A percentile compares a stretch with the other conserved stretches of the same genome.
Conservation (phyloP, 2,888 invertebrate species). For the Mythimna lalbum region DNA sequence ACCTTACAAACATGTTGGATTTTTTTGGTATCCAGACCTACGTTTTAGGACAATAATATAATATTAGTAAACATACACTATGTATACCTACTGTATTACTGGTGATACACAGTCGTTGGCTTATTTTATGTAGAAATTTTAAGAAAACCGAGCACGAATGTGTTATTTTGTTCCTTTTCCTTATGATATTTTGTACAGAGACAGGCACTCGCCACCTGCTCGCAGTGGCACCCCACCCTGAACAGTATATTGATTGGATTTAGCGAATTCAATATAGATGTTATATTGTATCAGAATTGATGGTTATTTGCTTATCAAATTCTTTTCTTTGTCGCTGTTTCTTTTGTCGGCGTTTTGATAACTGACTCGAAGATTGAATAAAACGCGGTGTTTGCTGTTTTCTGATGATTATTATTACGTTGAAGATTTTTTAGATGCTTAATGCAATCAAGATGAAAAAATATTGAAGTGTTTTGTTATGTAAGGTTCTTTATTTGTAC, state of each 20-base stretch:
- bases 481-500: too few species aligned
- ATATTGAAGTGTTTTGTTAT: too few species aligned
- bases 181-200: not conserved
- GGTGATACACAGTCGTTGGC: too few species aligned
- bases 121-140: not conserved
- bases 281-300: conserved; percentile 79
- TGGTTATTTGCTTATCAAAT: conserved; percentile 78
- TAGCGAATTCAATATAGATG: conserved; percentile 73
- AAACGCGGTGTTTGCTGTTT: conserved; percentile 17
- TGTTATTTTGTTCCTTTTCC: not conserved
- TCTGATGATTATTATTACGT: conserved; percentile 12
- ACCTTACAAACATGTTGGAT: too few species aligned
- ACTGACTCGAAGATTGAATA: conserved; percentile 42
- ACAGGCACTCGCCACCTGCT: conserved; percentile 34
- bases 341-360: conserved; percentile 44
- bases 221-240: conserved; percentile 35
- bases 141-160: not conserved
- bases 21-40: too few species aligned
- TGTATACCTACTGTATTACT: too few species aligned
- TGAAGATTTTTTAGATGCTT: not conserved
- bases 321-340: conserved; percentile 61
- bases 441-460: not conserved
- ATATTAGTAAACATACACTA: too few species aligned
- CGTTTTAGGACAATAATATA: too few species aligned
- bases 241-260: conserved; percentile 84